Evolutionary conservation across 2,888 invertebrate genomes (phyloP), one percentile per base, ranked within the genome.

Genomic region (Trichacis sp.): DNA sequence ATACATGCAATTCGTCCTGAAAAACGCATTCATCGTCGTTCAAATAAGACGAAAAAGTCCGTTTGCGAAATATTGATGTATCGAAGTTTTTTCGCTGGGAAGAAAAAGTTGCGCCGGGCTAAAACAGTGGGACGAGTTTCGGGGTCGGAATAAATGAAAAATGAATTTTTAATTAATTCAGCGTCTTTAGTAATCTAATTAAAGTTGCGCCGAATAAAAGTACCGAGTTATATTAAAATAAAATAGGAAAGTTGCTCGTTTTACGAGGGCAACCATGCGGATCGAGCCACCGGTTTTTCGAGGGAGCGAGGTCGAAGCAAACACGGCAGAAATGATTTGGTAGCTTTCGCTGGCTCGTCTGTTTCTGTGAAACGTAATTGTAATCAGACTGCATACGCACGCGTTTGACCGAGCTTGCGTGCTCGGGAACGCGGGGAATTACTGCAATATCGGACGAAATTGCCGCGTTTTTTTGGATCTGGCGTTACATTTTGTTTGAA

Each of bases 271-370:
- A 64, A 58, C 59, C 60, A 56, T 65, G 64, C 43, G 43, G 43
- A 43, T 1, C 19, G 43, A 43, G 18, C 60, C 38, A 52, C 60
- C 46, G 55, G 56, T 65, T 65, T 65, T 65, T 65, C 60, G 64
- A 65, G 64, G 56, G 64, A 15, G 59, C 59, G 55, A 45, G 59
- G 51, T 60, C 59, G 59, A 52, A 52, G 57, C 60, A 45, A 61
- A 65, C 57, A 61, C 56, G 65, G 58, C 56, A 64, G 64, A 64
- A 64, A 59, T 64, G 56, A 64, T 64, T 64, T 60, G 64, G 60
- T 64, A 64, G 64, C 64, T 64, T 64, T 60, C 64, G 60, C 56
- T 50, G 53, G 60, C 59, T 56, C 64, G 60, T 64, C 64, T 56
- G 64, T 33, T 33, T 60, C 64, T 54, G 50, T 51, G 59, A 51